phyloP scores from a whole-genome alignment of 2,113 vertebrate genomes.

The Lycocorax pyrrhopterus region DNA sequence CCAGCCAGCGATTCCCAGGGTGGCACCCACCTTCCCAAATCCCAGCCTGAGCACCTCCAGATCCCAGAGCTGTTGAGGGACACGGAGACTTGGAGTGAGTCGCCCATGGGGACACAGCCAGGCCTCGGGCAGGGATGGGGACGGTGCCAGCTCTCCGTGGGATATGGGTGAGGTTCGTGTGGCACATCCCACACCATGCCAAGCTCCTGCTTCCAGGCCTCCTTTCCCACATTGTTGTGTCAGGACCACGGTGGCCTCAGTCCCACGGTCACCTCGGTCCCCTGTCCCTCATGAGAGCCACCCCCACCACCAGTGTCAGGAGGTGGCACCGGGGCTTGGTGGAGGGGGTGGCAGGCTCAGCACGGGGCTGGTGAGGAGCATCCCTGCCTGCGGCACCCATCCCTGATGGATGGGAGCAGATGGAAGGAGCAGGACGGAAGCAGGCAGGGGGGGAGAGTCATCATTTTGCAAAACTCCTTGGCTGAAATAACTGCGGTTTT shows the following conservation, averaged over 20 bases:
- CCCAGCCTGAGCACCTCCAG: not conserved
- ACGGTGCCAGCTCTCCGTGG: not conserved
- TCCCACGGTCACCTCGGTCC: accelerated
- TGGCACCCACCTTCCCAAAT: not conserved
- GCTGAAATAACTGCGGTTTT: not conserved
- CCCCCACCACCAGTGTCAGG: not conserved
- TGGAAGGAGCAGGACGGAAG: not conserved
- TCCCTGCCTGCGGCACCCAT: not conserved
- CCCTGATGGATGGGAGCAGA: not conserved
- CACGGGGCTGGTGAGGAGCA: not conserved
- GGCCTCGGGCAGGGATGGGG: not conserved
- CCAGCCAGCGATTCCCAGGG: not conserved
- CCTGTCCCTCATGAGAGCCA: not conserved
- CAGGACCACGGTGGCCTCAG: accelerated
- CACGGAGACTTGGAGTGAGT: accelerated
- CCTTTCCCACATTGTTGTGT: accelerated
- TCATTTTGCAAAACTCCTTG: not conserved
- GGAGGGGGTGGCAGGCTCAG: not conserved
- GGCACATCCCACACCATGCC: not conserved
- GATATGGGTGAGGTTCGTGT: not conserved
- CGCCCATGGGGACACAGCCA: accelerated
- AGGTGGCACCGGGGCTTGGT: accelerated
- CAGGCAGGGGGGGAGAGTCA: not conserved
- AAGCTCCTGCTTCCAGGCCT: not conserved
- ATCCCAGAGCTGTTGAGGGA: accelerated